phyloP scores from a whole-genome alignment of 2,888 invertebrate species.

The Dorcus parallelipipedus region DNA sequence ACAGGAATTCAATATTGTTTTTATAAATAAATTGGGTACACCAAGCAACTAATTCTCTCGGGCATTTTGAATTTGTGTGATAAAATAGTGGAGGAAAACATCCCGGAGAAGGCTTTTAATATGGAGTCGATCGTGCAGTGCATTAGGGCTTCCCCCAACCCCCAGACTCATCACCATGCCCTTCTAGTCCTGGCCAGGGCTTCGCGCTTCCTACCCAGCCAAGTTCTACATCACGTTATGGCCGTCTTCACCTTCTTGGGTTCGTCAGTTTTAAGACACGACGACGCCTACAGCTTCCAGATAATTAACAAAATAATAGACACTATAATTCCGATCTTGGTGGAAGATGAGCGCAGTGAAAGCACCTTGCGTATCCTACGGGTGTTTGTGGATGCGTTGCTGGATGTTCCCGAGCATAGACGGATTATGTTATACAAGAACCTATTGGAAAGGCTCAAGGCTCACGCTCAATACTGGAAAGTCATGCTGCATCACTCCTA shows the following conservation, averaged over 20 bases:
- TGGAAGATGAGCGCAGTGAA: conserved; percentile 38
- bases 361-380: conserved; percentile 65
- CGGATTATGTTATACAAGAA: conserved; percentile 76
- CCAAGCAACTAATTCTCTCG: conserved; percentile 81
- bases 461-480: conserved; percentile 75
- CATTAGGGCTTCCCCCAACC: conserved; percentile 85
- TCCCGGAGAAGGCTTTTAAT: conserved; percentile 55
- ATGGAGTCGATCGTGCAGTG: conserved; percentile 83
- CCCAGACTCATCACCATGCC: conserved; percentile 94
- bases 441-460: conserved; percentile 69
- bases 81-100: conserved; percentile 51
- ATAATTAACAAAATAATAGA: conserved; percentile 88
- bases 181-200: conserved; percentile 77
- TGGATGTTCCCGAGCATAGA: conserved; percentile 92
- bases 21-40: too few relatives aligned
- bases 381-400: conserved; percentile 86
- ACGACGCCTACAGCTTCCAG: conserved; percentile 93
- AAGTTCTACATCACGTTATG: conserved; percentile 91
- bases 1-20: too few relatives aligned
- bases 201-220: conserved; percentile 73
- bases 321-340: conserved; percentile 81
- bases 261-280: conserved; percentile 84
- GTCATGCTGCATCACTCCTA: conserved; percentile 75
- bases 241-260: conserved; percentile 98
- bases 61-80: conserved; percentile 70